These are phyloP conservation scores for Calosoma granatense DNA, from an alignment of 1,140 invertebrate species.

Conservation along the genomic window DNA sequence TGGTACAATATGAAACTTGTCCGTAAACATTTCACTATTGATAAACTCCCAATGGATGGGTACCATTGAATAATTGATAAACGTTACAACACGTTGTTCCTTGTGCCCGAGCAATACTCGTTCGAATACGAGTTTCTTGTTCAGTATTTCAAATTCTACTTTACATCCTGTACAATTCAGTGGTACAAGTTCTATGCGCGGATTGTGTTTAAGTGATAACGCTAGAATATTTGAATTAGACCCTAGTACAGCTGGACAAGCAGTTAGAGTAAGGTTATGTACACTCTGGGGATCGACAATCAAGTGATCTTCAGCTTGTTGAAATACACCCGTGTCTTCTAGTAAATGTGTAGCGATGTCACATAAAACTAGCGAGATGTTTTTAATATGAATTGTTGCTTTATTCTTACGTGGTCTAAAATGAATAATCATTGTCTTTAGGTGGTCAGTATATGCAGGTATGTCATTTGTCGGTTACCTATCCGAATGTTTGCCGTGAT, in stretches of 20 bases:
- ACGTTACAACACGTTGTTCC: slow-evolving; percentile 16
- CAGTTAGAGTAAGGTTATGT: slow-evolving; percentile 16
- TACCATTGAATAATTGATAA: slow-evolving; percentile 23
- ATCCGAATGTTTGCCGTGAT: slow-evolving; percentile 12
- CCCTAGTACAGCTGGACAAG: slow-evolving; percentile 16
- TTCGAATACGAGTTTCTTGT: slow-evolving; percentile 23
- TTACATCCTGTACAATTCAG: slow-evolving; percentile 16
- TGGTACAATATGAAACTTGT: slow-evolving; percentile 19
- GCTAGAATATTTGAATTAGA: slow-evolving; percentile 16
- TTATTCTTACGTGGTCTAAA: neutral
- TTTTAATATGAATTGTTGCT: slow-evolving; percentile 11
- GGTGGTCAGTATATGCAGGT: neutral
- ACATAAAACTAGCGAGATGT: slow-evolving; percentile 15
- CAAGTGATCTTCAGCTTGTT: slow-evolving; percentile 10
- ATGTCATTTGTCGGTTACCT: neutral
- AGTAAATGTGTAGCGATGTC: slow-evolving; percentile 1
- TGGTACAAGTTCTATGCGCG: slow-evolving; percentile 19
- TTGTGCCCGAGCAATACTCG: slow-evolving; percentile 19
- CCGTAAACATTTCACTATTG: slow-evolving; percentile 12
- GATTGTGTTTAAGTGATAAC: slow-evolving; percentile 26
- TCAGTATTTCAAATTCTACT: slow-evolving; percentile 20
- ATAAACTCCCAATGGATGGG: slow-evolving; percentile 21
- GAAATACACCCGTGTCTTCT: slow-evolving; percentile 12
- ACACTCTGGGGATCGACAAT: slow-evolving; percentile 15
- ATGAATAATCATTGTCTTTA: neutral